Base-by-base conservation (phyloP, 2,888 invertebrate genomes). In the Panopea generosa region DNA sequence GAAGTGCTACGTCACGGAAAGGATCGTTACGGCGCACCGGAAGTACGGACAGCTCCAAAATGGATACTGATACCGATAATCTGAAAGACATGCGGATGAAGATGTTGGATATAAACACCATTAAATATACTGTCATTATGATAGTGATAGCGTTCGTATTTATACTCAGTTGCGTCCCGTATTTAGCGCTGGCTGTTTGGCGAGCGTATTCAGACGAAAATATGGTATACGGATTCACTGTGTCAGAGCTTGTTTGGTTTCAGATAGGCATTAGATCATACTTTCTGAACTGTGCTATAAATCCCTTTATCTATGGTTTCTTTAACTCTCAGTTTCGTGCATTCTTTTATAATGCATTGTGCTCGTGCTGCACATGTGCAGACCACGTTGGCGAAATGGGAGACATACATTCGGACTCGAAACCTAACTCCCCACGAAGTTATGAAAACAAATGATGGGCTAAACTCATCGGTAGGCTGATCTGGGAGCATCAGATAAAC, bases 241-340 rank as follows among this genome's bases (percentile, higher is more conserved):
- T 79, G 27, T 38, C 73, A 0, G 72, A 75, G 47, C 45, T 78
- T 9, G 71, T 80, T n/a, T 82, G 75, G 65, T 84, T 81, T 63
- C 81, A 84, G 47, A 82, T 85, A n/a, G 80, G 80, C 1, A 63
- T 84, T 1, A 52, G 85, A 11, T 85, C 85, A 1, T 85, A 83
- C 57, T 77, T 85, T 16, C 53, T 85, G 14, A 85, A 82, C 49
- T 79, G 85, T 61, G 82, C 81, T 33, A 73, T 77, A 16, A 85
- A 85, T 61, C 85, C 85, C 0, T 71, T 85, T 9, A 85, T 85
- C n/a, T 85, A 85, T 60, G 85, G 85, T 40, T 84, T 85, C 66
- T 78, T 85, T 20, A 85, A 85, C 68, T 82, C 83, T 16, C 83
- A 85, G 29, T 85, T 85, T 55, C 66, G 80, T 52, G 63, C 59